Evolutionary conservation across 2,113 vertebrate genomes (phyloP).

Genomic region (Melospiza melodia): DNA sequence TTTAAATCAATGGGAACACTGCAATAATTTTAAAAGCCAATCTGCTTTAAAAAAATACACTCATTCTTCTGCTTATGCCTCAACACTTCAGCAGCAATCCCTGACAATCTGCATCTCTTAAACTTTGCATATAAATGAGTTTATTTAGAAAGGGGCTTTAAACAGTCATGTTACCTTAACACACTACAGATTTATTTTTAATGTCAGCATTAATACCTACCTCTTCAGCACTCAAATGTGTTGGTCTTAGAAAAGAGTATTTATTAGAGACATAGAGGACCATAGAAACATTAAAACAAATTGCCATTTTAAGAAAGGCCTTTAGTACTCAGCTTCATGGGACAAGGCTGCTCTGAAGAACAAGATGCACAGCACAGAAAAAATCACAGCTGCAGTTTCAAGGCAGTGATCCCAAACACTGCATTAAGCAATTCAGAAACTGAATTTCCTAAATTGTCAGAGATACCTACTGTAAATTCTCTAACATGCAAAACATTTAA

Average conservation of each 20-base stretch:
- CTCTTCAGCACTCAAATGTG: constrained; percentile 44
- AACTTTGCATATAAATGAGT: not conserved
- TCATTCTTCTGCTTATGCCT: not conserved
- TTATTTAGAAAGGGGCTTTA: not conserved
- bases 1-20: not conserved
- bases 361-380: not conserved
- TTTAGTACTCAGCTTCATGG: constrained; percentile 2
- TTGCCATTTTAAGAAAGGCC: constrained; percentile 10
- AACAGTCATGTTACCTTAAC: not conserved
- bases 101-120: not conserved
- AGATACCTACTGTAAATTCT: not conserved
- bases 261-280: constrained; percentile 25
- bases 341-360: constrained; percentile 26
- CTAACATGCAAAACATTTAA: not conserved
- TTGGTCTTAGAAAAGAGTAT: constrained; percentile 21
- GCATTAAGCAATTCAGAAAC: not conserved
- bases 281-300: constrained; percentile 24
- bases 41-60: not conserved
- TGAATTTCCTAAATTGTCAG: not conserved
- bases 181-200: not conserved
- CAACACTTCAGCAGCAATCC: not conserved
- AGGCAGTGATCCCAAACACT: not conserved
- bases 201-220: constrained; percentile 56
- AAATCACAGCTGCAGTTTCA: constrained; percentile 21
- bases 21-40: not conserved